A percentile compares a stretch with the other conserved stretches of the same genome.
phyloP scores from a whole-genome alignment of 2,888 invertebrate genomes.

The Scaptomyza parva region DNA sequence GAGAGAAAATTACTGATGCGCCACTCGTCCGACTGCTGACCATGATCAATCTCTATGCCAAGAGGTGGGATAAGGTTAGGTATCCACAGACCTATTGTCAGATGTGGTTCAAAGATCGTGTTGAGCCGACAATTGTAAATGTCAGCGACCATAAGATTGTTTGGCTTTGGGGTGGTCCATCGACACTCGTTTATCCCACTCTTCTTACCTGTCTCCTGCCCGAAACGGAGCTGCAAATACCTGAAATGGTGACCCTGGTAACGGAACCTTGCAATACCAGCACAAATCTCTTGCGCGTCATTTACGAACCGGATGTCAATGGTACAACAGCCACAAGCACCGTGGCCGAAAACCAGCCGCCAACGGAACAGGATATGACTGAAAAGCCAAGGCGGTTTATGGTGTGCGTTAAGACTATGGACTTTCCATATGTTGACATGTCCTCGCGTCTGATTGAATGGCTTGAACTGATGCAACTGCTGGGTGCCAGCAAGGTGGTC shows the following conservation, averaged over 20 bases:
- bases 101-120: constrained; percentile 93
- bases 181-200: constrained; percentile 93
- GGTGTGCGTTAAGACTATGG: constrained; percentile 87
- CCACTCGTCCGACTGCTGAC: constrained; percentile 92
- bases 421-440: constrained; percentile 94
- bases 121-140: constrained; percentile 90
- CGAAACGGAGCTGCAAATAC: constrained; percentile 22
- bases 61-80: constrained; percentile 79
- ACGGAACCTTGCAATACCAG: constrained; percentile 92
- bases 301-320: constrained; percentile 87
- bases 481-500: constrained; percentile 95
- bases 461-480: constrained; percentile 93
- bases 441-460: constrained; percentile 95
- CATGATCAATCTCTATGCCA: constrained; percentile 94
- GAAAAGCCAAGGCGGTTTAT: constrained; percentile 25
- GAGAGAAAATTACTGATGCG: constrained; percentile 90
- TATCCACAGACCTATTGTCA: constrained; percentile 89
- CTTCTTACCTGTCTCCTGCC: constrained; percentile 94
- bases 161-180: constrained; percentile 96
- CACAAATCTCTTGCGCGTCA: constrained; percentile 92
- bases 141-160: constrained; percentile 94
- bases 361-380: background rate
- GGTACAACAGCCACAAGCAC: background rate
- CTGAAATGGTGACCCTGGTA: constrained; percentile 90
- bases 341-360: background rate